Base-by-base conservation (phyloP, 2,797 vertebrate species). In the Toxotes lorentzi region DNA sequence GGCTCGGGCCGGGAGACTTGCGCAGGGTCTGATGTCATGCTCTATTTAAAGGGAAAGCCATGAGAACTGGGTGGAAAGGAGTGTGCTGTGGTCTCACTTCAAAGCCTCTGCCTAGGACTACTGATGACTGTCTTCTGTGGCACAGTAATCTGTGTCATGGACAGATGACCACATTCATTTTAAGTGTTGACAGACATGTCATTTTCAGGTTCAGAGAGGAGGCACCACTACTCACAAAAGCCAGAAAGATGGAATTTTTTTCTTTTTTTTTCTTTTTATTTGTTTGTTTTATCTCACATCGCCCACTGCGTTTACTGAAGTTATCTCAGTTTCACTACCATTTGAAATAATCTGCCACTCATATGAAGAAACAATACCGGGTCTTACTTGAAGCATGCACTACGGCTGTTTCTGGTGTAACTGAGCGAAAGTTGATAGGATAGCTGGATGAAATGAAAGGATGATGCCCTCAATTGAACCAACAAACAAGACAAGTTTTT, bases 11-110 rank as follows among this genome's bases (percentile, higher is more conserved):
- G 73, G 77, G 88, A 78, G 89, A 93, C 89, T 92, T 94, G 91
- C 69, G 58, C 75, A 75, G 35, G 68, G 80, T 78, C 89, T 95
- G 93, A 96, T 93, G 93, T 94, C 92, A 94, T 92, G 90, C 89
- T 94, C 91, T 94, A 91, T 94, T 95, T 95, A 91, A 93, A 93
- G 91, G 78, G 67, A 86, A 91, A 92, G 81, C 82, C 91, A 89
- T 92, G 89, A 90, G 92, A 91, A 92, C 86, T 82, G 89, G 79
- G 86, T 87, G 85, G 86, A 88, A 90, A 89, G 78, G 84, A 85
- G 74, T 27, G 76, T 50, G 11, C 74, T 89, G 87, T 65, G 90
- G 89, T 89, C 82, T 70, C 60, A 89, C 88, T 87, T 93, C 87
- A 94, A 93, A 94, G 91, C 81, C 41, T 43, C 62, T 81, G 88